These are phyloP conservation scores for Anniella stebbinsi DNA, from an alignment of 2,797 vertebrate genomes.

Conservation along the genomic window DNA sequence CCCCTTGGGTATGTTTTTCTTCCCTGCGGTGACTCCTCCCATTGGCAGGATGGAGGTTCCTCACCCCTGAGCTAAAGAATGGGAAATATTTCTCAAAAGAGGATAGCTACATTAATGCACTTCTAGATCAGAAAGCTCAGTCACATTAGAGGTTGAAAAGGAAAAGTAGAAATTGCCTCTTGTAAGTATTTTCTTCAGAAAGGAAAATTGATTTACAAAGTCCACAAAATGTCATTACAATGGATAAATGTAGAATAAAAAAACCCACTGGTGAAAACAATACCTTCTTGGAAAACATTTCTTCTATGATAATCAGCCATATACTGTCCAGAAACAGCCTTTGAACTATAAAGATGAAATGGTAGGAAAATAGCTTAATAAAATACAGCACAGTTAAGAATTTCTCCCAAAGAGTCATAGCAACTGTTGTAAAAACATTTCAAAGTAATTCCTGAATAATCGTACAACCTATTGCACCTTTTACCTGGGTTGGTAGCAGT, in stretches of 20 bases:
- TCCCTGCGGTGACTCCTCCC: too few relatives aligned
- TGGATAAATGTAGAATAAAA: not conserved
- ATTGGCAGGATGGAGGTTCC: too few relatives aligned
- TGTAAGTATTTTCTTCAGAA: not conserved
- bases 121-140: not conserved
- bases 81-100: slow-evolving; percentile 13
- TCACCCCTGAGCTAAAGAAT: not conserved
- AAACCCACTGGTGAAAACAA: slow-evolving; percentile 53
- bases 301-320: slow-evolving; percentile 71
- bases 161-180: not conserved
- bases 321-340: slow-evolving; percentile 58
- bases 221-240: not conserved
- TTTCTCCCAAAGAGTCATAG: slow-evolving; percentile 12
- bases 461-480: not conserved
- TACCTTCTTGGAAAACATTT: slow-evolving; percentile 67
- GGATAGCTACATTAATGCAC: not conserved
- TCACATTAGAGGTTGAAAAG: not conserved
- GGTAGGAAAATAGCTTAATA: slow-evolving; percentile 20
- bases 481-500: slow-evolving; percentile 34
- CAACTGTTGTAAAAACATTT: slow-evolving; percentile 31
- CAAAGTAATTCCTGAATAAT: slow-evolving; percentile 2
- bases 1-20: too few relatives aligned
- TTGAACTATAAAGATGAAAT: slow-evolving; percentile 69
- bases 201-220: not conserved
- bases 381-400: not conserved